These are phyloP conservation scores for Agrenia bidenticulata DNA, from an alignment of 2,888 invertebrate species.

Conservation along the genomic window DNA sequence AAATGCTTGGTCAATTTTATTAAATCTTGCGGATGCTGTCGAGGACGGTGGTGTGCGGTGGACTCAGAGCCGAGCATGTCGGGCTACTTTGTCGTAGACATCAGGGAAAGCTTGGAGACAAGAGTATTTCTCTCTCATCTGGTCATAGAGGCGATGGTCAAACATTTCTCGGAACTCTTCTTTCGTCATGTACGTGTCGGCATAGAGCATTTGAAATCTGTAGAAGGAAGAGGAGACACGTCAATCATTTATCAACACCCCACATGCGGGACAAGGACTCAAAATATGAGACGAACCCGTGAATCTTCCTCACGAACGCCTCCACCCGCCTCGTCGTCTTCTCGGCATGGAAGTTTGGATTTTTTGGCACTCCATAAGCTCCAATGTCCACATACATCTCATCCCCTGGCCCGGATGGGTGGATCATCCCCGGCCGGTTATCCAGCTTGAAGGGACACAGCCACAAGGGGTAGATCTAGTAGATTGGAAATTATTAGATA, in stretches of 20 bases:
- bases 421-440: constrained; percentile 70
- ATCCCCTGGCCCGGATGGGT: constrained; percentile 59
- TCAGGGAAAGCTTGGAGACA: constrained; percentile 76
- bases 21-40: no score
- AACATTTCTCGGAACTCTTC: constrained; percentile 79
- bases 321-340: constrained; percentile 70
- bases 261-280: neutral
- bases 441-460: constrained; percentile 75
- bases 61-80: constrained; percentile 57
- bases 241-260: neutral
- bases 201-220: constrained; percentile 81
- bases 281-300: constrained; percentile 61
- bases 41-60: no score
- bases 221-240: no score
- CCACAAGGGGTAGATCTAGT: constrained; percentile 78
- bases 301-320: constrained; percentile 66
- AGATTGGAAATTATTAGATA: constrained; percentile 27
- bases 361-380: constrained; percentile 74
- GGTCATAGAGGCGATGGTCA: constrained; percentile 73
- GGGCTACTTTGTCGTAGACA: constrained; percentile 73
- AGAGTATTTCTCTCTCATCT: constrained; percentile 62
- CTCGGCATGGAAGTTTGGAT: constrained; percentile 64
- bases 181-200: constrained; percentile 72
- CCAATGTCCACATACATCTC: constrained; percentile 78
- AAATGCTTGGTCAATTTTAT: no score